These are phyloP conservation scores for Meteorus cinctellus DNA, from an alignment of 2,888 invertebrate species.

Conservation along the genomic window DNA sequence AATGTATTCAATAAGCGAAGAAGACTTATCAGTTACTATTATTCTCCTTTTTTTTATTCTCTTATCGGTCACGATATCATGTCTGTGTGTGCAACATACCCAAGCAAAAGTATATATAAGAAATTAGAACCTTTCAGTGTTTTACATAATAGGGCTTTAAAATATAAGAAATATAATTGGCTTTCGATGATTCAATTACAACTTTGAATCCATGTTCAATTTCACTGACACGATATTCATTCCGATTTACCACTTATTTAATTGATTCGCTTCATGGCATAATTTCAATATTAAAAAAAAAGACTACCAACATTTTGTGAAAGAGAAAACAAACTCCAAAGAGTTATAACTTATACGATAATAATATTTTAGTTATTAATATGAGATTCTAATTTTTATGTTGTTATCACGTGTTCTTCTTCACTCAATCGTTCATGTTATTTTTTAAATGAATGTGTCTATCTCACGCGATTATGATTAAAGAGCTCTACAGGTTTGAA, in stretches of 20 bases:
- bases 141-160: slow-evolving; percentile 1
- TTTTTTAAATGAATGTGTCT: too few relatives aligned
- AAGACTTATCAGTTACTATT: neutral
- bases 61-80: neutral
- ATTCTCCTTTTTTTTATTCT: neutral
- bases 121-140: slow-evolving; percentile 1
- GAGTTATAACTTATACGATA: too few relatives aligned
- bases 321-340: too few relatives aligned
- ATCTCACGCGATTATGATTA: too few relatives aligned
- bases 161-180: slow-evolving; percentile 1
- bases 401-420: too few relatives aligned
- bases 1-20: neutral
- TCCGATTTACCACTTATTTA: neutral
- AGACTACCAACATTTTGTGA: too few relatives aligned
- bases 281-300: too few relatives aligned
- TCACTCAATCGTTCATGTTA: too few relatives aligned
- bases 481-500: too few relatives aligned
- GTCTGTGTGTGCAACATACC: neutral
- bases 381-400: too few relatives aligned
- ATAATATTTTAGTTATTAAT: too few relatives aligned
- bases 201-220: neutral
- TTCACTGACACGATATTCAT: too few relatives aligned
- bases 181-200: slow-evolving; percentile 20
- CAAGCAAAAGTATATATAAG: neutral
- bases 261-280: neutral